Base-by-base conservation (phyloP, 2,797 vertebrate genomes). In the Urosaurus nigricauda region DNA sequence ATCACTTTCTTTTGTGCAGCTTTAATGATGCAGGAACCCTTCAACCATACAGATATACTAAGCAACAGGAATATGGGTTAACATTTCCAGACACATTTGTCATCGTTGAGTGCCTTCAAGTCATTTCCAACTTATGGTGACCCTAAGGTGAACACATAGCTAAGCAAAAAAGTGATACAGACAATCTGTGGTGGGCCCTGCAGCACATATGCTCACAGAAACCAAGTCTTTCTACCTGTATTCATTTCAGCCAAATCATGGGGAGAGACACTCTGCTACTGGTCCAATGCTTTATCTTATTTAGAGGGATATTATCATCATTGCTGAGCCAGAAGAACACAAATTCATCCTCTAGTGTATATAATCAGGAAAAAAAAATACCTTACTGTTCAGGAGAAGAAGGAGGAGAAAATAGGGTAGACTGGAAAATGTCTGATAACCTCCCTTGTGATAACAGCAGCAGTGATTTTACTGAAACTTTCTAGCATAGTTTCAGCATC, bases 61-160 rank as follows among this genome's bases (percentile, higher is more conserved):
- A 83, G 40, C 51, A 51, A 87, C 82, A 24, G 32, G 78, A 35
- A 79, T 75, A 56, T 78, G 53, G 26, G 35, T 91, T 87, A 94
- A 84, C 74, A 13, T 68, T 58, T 70, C 13, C 9, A 16, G 79
- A 4, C 60, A 80, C 47, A 51, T 51, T 51, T 51, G 8, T 51
- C 11, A 1, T 51, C 9, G 7, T 51, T 51, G 47, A 51, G 47
- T 51, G 47, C 47, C 9, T 51, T 51, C 47, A 51, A 51, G 8
- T 51, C 47, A 51, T 51, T 51, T 51, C 47, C 47, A 51, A 51
- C 7, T 51, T 9, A 51, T 51, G 47, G 47, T 51, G 47, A 51
- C 47, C 9, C 47, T 8, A 51, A 51, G 47, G 47, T 51, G 47
- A 51, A 51, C 47, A 51, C 35, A 74, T 5, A 65, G 16, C 11